Percentiles rank a stretch among this genome's conserved stretches.
These are phyloP conservation scores for Rutpela maculata DNA, from an alignment of 2,888 invertebrate species.

Conservation along the genomic window DNA sequence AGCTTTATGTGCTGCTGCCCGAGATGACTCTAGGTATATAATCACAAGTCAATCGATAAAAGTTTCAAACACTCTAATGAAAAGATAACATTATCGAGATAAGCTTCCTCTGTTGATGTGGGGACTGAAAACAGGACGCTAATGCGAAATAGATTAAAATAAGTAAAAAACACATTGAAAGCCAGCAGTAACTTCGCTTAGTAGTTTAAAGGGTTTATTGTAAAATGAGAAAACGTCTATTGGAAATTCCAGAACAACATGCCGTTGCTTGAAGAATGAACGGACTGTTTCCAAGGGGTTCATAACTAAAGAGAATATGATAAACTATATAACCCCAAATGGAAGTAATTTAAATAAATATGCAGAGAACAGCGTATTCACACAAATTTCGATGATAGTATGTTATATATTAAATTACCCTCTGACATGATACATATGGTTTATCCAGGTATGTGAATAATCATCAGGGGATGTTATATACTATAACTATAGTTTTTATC, in stretches of 20 bases:
- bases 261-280: not conserved
- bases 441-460: too few species aligned
- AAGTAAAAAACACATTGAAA: conserved; percentile 14
- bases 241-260: not conserved
- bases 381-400: too few species aligned
- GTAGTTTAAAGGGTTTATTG: not conserved
- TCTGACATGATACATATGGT: too few species aligned
- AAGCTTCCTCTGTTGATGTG: conserved; percentile 35
- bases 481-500: too few species aligned
- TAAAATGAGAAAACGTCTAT: not conserved
- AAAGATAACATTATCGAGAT: conserved; percentile 40
- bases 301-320: too few species aligned
- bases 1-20: not conserved
- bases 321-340: too few species aligned
- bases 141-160: conserved; percentile 14
- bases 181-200: not conserved
- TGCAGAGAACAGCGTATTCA: too few species aligned
- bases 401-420: too few species aligned
- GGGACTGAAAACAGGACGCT: conserved; percentile 29
- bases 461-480: too few species aligned
- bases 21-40: conserved; percentile 11
- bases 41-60: conserved; percentile 42
- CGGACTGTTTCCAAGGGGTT: too few species aligned
- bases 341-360: too few species aligned
- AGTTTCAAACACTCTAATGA: conserved; percentile 34